Percentiles rank a stretch among this genome's conserved stretches.
phyloP scores from a whole-genome alignment of 2,113 vertebrate species.

The Argyrosomus japonicus region DNA sequence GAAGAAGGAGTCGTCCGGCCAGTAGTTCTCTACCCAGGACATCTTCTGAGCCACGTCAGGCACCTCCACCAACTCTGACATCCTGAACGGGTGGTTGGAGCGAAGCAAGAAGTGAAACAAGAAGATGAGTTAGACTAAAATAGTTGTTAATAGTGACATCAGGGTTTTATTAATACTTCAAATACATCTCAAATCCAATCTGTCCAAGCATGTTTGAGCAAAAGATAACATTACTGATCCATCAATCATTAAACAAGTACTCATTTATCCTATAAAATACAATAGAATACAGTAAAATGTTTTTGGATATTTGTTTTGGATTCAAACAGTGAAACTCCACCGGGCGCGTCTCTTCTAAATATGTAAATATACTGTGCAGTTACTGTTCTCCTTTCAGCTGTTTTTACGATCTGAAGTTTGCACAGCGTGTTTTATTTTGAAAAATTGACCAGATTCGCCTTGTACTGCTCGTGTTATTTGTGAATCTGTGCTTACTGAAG shows the following conservation, averaged over 20 bases:
- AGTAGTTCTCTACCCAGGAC: slow-evolving; percentile 99
- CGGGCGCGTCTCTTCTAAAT: too few relatives aligned
- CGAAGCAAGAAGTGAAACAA: neutral
- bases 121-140: neutral
- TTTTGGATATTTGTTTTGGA: too few relatives aligned
- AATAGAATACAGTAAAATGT: too few relatives aligned
- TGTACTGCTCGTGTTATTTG: neutral
- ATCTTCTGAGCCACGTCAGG: slow-evolving; percentile 97
- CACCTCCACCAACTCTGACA: slow-evolving; percentile 96
- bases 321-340: too few relatives aligned
- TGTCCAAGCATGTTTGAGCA: neutral
- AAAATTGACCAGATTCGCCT: too few relatives aligned
- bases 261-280: too few relatives aligned
- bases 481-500: neutral
- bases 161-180: neutral
- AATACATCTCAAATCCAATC: neutral
- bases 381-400: too few relatives aligned
- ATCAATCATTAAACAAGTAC: too few relatives aligned
- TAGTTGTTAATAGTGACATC: neutral
- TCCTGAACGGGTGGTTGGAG: slow-evolving; percentile 80
- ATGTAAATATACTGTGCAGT: too few relatives aligned
- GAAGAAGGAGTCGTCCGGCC: slow-evolving; percentile 98
- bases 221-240: neutral
- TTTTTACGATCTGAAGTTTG: too few relatives aligned
- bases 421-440: too few relatives aligned